Percentiles rank a stretch among this genome's conserved stretches.
Conservation (phyloP, 2,797 vertebrate genomes). For the Dromococcyx pavoninus region DNA sequence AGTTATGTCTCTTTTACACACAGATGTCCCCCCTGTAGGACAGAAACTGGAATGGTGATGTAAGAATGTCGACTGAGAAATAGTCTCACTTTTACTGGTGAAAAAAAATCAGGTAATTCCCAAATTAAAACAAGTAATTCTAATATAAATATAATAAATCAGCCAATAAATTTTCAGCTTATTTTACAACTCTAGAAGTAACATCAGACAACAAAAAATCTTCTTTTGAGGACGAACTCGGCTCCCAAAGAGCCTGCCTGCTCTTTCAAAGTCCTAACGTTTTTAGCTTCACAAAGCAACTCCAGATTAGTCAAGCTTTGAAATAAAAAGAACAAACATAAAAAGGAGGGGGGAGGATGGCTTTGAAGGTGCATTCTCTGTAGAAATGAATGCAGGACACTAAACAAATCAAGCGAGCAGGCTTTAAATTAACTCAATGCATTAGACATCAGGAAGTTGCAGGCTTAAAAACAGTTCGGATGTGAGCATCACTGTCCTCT, state of each 20-base stretch:
- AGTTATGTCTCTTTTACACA: background rate
- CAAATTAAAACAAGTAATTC: background rate
- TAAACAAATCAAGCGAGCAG: background rate
- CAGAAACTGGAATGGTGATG: background rate
- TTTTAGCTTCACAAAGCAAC: constrained; percentile 11
- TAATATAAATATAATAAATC: background rate
- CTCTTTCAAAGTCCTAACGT: background rate
- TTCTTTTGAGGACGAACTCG: background rate
- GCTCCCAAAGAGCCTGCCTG: background rate
- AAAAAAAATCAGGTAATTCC: background rate
- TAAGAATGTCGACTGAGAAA: background rate
- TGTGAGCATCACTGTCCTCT: rapidly evolving
- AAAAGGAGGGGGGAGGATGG: background rate
- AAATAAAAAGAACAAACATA: background rate
- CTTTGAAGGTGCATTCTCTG: background rate
- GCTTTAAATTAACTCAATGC: background rate
- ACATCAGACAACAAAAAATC: background rate
- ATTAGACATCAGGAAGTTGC: background rate
- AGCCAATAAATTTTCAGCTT: background rate
- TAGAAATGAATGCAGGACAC: background rate
- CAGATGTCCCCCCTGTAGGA: background rate
- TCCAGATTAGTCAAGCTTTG: background rate
- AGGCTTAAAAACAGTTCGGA: too few species aligned
- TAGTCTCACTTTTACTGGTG: background rate
- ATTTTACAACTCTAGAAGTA: background rate